Percentiles rank a stretch among this genome's conserved stretches.
Evolutionary conservation across 2,888 invertebrate genomes (phyloP).

Genomic region (Rhodophaea formosa): DNA sequence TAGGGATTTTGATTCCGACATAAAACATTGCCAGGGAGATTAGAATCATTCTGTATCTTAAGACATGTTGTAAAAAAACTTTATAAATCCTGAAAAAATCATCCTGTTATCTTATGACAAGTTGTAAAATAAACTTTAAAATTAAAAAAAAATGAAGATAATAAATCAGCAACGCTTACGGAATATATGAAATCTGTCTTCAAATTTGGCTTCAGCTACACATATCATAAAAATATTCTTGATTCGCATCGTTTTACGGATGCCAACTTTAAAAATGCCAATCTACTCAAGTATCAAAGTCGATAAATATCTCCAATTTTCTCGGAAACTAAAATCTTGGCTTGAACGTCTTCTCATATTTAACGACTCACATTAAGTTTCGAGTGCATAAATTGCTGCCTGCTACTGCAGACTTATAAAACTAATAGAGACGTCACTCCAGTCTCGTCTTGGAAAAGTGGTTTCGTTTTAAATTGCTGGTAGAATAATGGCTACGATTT

Average conservation of each 20-base stretch:
- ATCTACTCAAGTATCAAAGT: constrained; percentile 5
- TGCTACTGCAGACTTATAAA: not conserved
- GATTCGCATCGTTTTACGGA: not conserved
- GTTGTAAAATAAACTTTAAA: too few relatives aligned
- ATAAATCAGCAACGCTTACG: too few relatives aligned
- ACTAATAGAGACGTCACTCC: too few relatives aligned
- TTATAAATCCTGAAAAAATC: too few relatives aligned
- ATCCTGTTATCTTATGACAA: too few relatives aligned
- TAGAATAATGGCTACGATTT: not conserved
- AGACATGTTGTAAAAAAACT: too few relatives aligned
- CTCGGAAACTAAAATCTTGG: constrained; percentile 7
- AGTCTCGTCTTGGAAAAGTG: not conserved
- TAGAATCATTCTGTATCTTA: too few relatives aligned
- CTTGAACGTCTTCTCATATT: constrained; percentile 15
- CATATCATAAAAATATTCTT: not conserved
- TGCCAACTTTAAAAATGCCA: constrained; percentile 3
- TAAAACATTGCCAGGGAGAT: too few relatives aligned
- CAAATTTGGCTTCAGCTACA: not conserved
- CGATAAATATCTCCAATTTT: constrained; percentile 10
- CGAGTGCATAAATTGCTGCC: constrained; percentile 11
- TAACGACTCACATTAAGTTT: constrained; percentile 17
- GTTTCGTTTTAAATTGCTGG: not conserved
- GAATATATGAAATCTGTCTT: not conserved
- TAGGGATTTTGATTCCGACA: too few relatives aligned
- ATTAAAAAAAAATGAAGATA: too few relatives aligned